Evolutionary conservation across 2,888 invertebrate genomes (phyloP).

Genomic region (Ectobius pallidus): DNA sequence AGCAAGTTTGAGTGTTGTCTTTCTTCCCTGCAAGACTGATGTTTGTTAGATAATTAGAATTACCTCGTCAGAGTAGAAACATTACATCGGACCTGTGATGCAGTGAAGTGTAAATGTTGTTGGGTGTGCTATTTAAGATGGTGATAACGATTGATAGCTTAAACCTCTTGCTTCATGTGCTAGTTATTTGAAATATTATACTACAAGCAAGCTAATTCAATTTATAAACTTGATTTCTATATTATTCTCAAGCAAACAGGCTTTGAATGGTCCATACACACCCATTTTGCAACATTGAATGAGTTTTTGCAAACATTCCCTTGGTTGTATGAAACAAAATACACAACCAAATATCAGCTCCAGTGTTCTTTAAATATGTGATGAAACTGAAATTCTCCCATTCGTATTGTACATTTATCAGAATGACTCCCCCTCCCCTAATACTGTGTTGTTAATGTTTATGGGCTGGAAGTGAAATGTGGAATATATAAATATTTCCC

Average conservation of each 20-base stretch:
- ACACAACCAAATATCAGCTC: neutral
- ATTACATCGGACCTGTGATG: neutral
- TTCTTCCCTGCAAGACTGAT: slow-evolving; percentile 26
- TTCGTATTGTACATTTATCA: too few relatives aligned
- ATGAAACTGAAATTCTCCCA: neutral
- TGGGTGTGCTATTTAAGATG: neutral
- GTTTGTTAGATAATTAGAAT: neutral
- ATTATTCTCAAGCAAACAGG: too few relatives aligned
- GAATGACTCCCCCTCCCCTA: neutral
- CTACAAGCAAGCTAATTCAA: neutral
- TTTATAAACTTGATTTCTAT: neutral
- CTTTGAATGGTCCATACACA: too few relatives aligned
- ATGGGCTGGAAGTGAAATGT: neutral
- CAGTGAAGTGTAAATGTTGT: slow-evolving; percentile 25
- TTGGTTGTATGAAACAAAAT: neutral
- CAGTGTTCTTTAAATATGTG: neutral
- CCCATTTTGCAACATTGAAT: too few relatives aligned
- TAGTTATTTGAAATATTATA: neutral
- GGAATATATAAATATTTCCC: neutral
- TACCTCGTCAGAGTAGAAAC: slow-evolving; percentile 10
- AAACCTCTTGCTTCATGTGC: neutral
- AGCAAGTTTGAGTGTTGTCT: slow-evolving; percentile 17
- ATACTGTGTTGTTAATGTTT: neutral
- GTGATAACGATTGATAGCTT: neutral
- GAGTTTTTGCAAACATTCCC: too few relatives aligned